Evolutionary conservation across 2,888 invertebrate genomes (phyloP), one percentile per base, ranked within the genome.

Genomic region (Drosophila picticornis): DNA sequence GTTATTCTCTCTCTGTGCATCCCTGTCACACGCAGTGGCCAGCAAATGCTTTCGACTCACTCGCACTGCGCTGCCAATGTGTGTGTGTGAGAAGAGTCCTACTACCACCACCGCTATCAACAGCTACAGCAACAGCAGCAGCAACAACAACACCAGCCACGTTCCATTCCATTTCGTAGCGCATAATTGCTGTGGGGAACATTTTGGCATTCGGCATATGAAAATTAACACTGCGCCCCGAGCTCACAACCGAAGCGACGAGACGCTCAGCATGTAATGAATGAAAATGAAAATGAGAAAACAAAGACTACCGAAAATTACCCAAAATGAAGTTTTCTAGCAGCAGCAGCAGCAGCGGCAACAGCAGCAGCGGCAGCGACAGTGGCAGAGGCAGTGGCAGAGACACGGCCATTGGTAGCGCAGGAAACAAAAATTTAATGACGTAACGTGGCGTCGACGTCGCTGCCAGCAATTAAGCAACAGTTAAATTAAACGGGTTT

Each of bases 401-500:
- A 46, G 46, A 46, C 46, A 46, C 50, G 43, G 48, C 51, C 56
- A 69, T 65, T 77, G 77, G 63, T 71, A 60, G 56, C 53, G 68
- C 58, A 58, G 76, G 62, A 70, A 74, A 75, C 66, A 72, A 72
- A 74, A 73, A 74, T 84, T 83, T 83, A 86, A 86, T 86, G 85
- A 90, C 85, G 90, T 83, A 86, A 88, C 77, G 71, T 83, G 72
- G 53, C 83, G 73, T 79, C 69, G 69, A 40, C 77, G 84, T 72
- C 88, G 82, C 87, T 84, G 90, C 72, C 90, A 89, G 91, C 91
- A 90, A 90, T 90, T 90, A 90, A 91, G 90, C 90, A 90, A 91
- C 92, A 92, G 92, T 92, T 92, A 91, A 91, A 92, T 91, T 91
- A 91, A 91, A 91, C 91, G 91, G 91, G 92, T 92, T 91, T 92